Evolutionary conservation across 23 tunicate species (phyloP), one percentile per base, ranked within the genome.

Genomic region (Aplidium turbinatum): DNA sequence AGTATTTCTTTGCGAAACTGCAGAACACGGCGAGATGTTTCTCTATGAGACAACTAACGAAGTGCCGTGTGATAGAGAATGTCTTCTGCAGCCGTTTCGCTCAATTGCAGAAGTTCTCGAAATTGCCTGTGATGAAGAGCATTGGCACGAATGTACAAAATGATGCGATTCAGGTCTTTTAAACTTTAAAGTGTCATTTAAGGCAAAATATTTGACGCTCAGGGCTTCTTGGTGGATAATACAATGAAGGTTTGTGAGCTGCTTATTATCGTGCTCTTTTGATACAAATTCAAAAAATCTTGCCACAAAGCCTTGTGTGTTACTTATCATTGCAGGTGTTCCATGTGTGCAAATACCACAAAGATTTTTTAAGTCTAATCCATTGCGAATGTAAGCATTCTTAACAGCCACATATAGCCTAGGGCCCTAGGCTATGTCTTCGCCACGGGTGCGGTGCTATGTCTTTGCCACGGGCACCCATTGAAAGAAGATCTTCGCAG

Each of bases 211-310:
- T 42, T 63, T 77, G 82, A 60, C 72, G 63, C 82, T 62, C 26
- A 77, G 70, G 11, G 68, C 80, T 75, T 75, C 80, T 68, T 75
- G 80, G 80, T 75, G 80, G 65, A 57, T 75, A 4, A 77, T 77
- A 34, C 82, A 46, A 60, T 63, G 82, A 63, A 77, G 82, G 53
- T 77, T 63, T 52, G 45, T 63, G 60, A 77, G 82, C 40, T 62
- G 28, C 16, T 63, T 77, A 25, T 77, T 77, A 1, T 31, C 72
- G 45, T 62, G 31, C 39, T 76, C 81, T 26, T 76, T 76, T 18
- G 70, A 76, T 61, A 76, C 33, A 33, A 21, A 76, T 22, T 76
- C 81, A 21, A 71, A 58, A 62, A 77, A 77, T 63, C 82, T 77
- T 77, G 72, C 33, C 60, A 77, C 82, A 77, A 77, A 77, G 27